Evolutionary conservation across 2,888 invertebrate genomes (phyloP).

Genomic region (Archips xylosteana): DNA sequence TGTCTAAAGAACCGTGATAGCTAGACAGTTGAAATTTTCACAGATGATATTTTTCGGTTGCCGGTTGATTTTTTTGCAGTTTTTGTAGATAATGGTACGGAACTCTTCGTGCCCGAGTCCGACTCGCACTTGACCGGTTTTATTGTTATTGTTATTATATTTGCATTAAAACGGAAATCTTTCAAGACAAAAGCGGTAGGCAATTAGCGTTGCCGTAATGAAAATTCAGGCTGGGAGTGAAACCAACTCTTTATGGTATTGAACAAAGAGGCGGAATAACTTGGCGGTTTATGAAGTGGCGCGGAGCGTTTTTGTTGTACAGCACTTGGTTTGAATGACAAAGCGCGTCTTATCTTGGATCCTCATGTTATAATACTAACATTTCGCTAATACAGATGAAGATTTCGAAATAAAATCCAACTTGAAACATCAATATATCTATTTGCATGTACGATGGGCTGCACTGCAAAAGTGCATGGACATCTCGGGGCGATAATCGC

Average conservation of each 20-base stretch:
- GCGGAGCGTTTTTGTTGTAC: constrained; percentile 53
- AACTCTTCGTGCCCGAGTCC: too few species aligned
- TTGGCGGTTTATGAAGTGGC: constrained; percentile 65
- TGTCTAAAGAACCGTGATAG: too few species aligned
- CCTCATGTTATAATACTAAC: constrained; percentile 10
- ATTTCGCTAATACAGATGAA: neutral
- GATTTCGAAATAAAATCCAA: too few species aligned
- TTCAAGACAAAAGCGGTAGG: constrained; percentile 27
- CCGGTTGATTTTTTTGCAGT: too few species aligned
- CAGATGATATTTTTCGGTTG: too few species aligned
- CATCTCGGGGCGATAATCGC: too few species aligned
- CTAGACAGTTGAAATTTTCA: too few species aligned
- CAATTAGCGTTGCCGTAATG: constrained; percentile 31
- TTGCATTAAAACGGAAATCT: constrained; percentile 28
- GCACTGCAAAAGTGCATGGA: too few species aligned
- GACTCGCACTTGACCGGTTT: too few species aligned
- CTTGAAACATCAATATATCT: too few species aligned
- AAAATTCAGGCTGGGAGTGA: constrained; percentile 46
- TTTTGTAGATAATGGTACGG: too few species aligned
- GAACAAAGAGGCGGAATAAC: constrained; percentile 59
- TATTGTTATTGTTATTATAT: constrained; percentile 12
- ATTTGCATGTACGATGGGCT: too few species aligned
- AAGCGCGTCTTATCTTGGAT: constrained; percentile 18
- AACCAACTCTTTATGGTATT: constrained; percentile 61
- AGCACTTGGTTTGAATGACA: constrained; percentile 31